Base-by-base conservation (phyloP, 2,888 invertebrate species). In the Pardosa pseudoannulata region DNA sequence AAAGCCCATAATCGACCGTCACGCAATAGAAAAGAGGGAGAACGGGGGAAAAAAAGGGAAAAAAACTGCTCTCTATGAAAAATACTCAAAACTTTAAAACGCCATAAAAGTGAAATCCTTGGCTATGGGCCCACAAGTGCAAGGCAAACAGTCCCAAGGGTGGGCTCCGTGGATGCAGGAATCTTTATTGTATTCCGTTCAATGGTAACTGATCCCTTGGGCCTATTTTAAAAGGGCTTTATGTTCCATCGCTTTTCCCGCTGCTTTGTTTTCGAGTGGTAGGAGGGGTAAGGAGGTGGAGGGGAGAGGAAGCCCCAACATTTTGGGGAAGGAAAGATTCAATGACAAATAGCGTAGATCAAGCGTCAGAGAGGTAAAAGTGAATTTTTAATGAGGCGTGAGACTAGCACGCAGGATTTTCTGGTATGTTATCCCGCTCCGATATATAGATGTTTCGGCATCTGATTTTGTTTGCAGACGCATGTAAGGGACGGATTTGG, bases 41-140 rank as follows among this genome's bases (percentile, higher is more conserved):
- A n/a, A n/a, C n/a, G n/a, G n/a, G n/a, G n/a, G n/a, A n/a, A n/a
- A n/a, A n/a, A n/a, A n/a, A n/a, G n/a, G n/a, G n/a, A n/a, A 85
- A 85, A 85, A 83, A 76, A 76, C 19, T 28, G 32, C 65, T 29
- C 65, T 71, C 32, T 76, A 72, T 85, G 78, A 79, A 85, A 85
- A 85, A 85, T 85, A 78, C 83, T 73, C 76, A 73, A 78, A 85
- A 85, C 83, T 85, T 85, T 85, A 85, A 85, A 85, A 85, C 72
- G 46, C 72, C 73, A 72, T 78, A 78, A 85, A 85, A 85, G 75
- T 31, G 65, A 73, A 74, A 36, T 74, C 74, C 29, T 74, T 39
- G 68, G 65, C 65, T 82, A 82, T 75, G 75, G 64, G 81, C 41
- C 71, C 70, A 75, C 68, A 70, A 75, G 81, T 75, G 70, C 68